These are phyloP conservation scores for Rhabditoides inermis DNA, from an alignment of 2,888 invertebrate genomes.

Conservation along the genomic window DNA sequence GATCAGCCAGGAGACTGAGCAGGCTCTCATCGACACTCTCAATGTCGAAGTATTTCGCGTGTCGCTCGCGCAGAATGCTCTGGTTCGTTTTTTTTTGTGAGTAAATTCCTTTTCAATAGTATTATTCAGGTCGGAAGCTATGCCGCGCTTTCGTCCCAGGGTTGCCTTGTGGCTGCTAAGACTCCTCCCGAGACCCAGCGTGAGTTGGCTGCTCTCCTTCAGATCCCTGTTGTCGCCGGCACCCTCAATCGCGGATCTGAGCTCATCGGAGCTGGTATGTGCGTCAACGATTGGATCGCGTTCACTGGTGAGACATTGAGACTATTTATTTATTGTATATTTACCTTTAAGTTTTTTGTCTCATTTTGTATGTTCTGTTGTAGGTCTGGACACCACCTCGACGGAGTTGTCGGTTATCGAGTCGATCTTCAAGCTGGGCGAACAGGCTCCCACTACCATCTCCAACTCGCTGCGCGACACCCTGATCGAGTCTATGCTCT, in stretches of 20 bases:
- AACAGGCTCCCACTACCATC: conserved; percentile 74
- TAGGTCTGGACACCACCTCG: conserved; percentile 94
- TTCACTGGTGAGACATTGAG: too few relatives aligned
- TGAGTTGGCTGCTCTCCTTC: conserved; percentile 86
- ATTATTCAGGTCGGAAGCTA: conserved; percentile 73
- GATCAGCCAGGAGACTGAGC: conserved; percentile 72
- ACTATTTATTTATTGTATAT: too few relatives aligned
- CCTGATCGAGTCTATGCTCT: conserved; percentile 72
- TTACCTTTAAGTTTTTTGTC: too few relatives aligned
- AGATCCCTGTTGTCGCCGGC: conserved; percentile 70
- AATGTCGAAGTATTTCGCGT: conserved; percentile 94
- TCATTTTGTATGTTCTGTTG: too few relatives aligned
- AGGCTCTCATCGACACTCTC: conserved; percentile 78
- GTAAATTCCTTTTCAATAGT: too few relatives aligned
- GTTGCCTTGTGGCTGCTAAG: conserved; percentile 90
- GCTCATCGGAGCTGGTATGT: conserved; percentile 78
- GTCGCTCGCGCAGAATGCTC: conserved; percentile 83
- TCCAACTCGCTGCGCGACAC: conserved; percentile 80
- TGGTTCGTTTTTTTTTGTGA: conserved; percentile 55
- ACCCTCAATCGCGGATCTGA: conserved; percentile 95
- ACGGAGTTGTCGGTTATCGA: conserved; percentile 95
- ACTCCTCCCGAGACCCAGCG: conserved; percentile 87
- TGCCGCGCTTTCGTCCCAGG: conserved; percentile 84
- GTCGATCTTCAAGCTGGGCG: conserved; percentile 88
- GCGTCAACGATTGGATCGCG: conserved; percentile 95